Evolutionary conservation across 2,113 vertebrate species (phyloP).

Genomic region (Gadus macrocephalus): DNA sequence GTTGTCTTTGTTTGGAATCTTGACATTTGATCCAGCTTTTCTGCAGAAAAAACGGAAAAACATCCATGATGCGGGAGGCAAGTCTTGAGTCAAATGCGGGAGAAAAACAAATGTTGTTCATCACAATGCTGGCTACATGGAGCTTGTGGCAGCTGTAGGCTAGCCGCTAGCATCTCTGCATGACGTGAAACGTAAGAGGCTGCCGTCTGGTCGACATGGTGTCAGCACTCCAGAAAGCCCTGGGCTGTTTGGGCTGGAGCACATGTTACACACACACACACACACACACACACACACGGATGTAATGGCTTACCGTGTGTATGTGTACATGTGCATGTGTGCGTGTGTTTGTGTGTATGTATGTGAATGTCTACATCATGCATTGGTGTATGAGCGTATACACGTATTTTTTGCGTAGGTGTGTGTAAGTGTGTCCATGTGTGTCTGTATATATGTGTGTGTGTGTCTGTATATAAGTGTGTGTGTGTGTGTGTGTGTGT

Average conservation of each 20-base stretch:
- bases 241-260: conserved; percentile 50
- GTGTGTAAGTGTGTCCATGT: conserved; percentile 20
- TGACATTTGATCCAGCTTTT: too few species aligned
- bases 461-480: conserved; percentile 1
- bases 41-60: too few species aligned
- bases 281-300: conserved; percentile 10
- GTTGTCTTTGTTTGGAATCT: too few species aligned
- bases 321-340: background rate
- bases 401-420: background rate
- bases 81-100: conserved; percentile 23
- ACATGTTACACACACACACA: conserved; percentile 41
- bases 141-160: conserved; percentile 35
- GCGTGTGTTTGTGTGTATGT: background rate
- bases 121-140: conserved; percentile 29
- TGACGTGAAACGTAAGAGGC: conserved; percentile 55
- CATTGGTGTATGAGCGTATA: too few species aligned
- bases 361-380: too few species aligned
- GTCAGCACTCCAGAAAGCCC: conserved; percentile 60
- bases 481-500: conserved; percentile 15
- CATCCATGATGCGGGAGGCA: conserved; percentile 20
- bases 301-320: conserved; percentile 33
- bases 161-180: conserved; percentile 39
- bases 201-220: conserved; percentile 39
- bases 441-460: conserved; percentile 8
- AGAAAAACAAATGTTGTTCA: conserved; percentile 36